A percentile compares a stretch with the other conserved stretches of the same genome.
Evolutionary conservation across 2,113 vertebrate genomes (phyloP).

Genomic region (Hyperopisus bebe): DNA sequence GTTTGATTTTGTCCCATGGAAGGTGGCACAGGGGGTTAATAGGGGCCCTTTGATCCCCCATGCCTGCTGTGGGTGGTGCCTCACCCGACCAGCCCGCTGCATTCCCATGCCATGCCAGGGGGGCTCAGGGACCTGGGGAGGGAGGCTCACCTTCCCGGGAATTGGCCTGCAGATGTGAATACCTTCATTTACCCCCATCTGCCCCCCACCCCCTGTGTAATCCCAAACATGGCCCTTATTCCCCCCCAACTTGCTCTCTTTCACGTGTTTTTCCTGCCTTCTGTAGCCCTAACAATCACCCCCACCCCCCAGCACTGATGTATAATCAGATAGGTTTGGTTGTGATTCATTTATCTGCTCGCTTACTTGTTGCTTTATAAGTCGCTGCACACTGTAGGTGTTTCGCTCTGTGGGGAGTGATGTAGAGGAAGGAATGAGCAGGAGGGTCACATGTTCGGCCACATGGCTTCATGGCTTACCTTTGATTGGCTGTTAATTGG

Average conservation of each 20-base stretch:
- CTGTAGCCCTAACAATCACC: not conserved
- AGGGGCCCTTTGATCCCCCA: slow-evolving; percentile 20
- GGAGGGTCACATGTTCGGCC: not conserved
- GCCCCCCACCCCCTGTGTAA: not conserved
- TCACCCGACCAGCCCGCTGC: slow-evolving; percentile 7
- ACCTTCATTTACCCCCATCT: not conserved
- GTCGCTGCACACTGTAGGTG: not conserved
- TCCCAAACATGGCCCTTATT: not conserved
- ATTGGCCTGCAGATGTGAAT: not conserved
- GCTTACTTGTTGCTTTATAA: too few species aligned
- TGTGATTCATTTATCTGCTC: not conserved
- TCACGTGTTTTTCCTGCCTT: not conserved
- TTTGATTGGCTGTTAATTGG: not conserved
- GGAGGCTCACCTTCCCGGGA: not conserved
- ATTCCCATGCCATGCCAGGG: not conserved
- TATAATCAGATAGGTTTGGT: too few species aligned
- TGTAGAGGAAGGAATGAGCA: not conserved
- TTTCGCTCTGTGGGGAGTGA: too few species aligned
- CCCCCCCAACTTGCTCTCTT: not conserved
- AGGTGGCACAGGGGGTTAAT: slow-evolving; percentile 28
- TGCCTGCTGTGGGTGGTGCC: not conserved
- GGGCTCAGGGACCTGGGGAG: not conserved
- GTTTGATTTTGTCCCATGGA: slow-evolving; percentile 20
- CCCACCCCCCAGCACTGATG: too few species aligned
- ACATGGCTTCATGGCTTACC: not conserved